phyloP scores from a whole-genome alignment of 2,113 vertebrate genomes.

The Seriola rivoliana region DNA sequence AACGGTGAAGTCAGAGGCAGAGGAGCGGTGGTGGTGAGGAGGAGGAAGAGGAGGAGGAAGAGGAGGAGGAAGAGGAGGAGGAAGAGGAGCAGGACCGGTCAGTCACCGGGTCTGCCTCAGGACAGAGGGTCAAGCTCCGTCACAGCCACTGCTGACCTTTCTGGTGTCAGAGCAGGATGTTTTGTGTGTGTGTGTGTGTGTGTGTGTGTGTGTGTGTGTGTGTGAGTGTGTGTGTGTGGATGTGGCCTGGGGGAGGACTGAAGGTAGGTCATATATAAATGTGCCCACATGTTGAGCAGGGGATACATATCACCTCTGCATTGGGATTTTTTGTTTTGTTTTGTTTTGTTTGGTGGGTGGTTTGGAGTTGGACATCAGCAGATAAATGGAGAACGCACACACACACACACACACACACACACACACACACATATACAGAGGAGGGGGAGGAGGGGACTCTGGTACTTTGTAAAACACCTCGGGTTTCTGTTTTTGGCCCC shows the following conservation, averaged over 20 bases:
- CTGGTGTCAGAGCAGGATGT: conserved; percentile 52
- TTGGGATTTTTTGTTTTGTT: conserved; percentile 36
- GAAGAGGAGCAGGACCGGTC: conserved; percentile 2
- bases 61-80: background rate
- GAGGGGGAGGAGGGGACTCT: conserved; percentile 25
- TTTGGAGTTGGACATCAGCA: conserved; percentile 35
- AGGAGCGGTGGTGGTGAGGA: conserved; percentile 20
- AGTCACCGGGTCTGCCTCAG: conserved; percentile 63
- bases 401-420: background rate
- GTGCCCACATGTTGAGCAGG: conserved; percentile 75
- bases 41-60: conserved; percentile 17
- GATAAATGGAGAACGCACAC: conserved; percentile 45
- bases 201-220: conserved; percentile 39
- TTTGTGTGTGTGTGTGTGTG: conserved; percentile 14
- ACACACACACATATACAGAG: conserved; percentile 13
- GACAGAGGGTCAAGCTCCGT: conserved; percentile 65
- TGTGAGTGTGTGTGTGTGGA: conserved; percentile 30
- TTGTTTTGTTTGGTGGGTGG: conserved; percentile 24
- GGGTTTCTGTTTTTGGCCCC: conserved; percentile 76
- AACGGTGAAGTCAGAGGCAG: conserved; percentile 42
- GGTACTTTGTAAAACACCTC: conserved; percentile 76
- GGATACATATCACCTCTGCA: conserved; percentile 26
- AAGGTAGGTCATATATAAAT: conserved; percentile 78
- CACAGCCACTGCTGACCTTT: conserved; percentile 73
- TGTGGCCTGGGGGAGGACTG: conserved; percentile 58